Evolutionary conservation across 2,888 invertebrate genomes (phyloP).

Genomic region (Nesidiocoris tenuis): DNA sequence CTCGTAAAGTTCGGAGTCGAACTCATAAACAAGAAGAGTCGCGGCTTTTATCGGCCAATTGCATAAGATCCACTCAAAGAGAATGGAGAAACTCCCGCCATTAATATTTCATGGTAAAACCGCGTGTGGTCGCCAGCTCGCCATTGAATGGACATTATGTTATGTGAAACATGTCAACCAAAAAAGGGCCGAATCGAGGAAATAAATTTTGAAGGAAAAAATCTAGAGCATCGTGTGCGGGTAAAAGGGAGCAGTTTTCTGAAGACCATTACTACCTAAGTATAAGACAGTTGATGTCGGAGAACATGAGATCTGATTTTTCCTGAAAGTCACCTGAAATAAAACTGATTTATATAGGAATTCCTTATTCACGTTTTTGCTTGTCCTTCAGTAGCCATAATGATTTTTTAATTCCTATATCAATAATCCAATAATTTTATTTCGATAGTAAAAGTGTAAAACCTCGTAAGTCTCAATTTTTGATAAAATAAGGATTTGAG

Average conservation of each 20-base stretch:
- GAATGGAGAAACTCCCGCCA: constrained; percentile 18
- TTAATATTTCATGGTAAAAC: constrained; percentile 27
- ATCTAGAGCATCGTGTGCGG: background rate
- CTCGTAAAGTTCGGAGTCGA: background rate
- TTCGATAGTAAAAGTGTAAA: too few species aligned
- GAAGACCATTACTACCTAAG: too few species aligned
- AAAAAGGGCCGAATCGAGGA: background rate
- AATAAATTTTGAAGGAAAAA: background rate
- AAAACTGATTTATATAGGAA: too few species aligned
- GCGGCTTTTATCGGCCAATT: background rate
- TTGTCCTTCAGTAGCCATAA: too few species aligned
- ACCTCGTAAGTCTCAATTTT: too few species aligned
- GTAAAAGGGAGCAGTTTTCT: background rate
- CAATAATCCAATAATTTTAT: too few species aligned
- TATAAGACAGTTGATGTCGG: too few species aligned
- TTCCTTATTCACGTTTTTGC: too few species aligned
- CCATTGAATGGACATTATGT: background rate
- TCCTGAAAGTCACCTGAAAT: too few species aligned
- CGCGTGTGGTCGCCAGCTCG: constrained; percentile 26
- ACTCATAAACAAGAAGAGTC: background rate
- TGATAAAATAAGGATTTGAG: too few species aligned
- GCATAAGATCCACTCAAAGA: background rate
- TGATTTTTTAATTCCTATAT: too few species aligned
- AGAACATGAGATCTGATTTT: too few species aligned
- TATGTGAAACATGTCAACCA: background rate